A percentile compares a stretch with the other conserved stretches of the same genome.
Conservation (phyloP, 2,797 vertebrate genomes). For the Rhadinocentrus ornatus region DNA sequence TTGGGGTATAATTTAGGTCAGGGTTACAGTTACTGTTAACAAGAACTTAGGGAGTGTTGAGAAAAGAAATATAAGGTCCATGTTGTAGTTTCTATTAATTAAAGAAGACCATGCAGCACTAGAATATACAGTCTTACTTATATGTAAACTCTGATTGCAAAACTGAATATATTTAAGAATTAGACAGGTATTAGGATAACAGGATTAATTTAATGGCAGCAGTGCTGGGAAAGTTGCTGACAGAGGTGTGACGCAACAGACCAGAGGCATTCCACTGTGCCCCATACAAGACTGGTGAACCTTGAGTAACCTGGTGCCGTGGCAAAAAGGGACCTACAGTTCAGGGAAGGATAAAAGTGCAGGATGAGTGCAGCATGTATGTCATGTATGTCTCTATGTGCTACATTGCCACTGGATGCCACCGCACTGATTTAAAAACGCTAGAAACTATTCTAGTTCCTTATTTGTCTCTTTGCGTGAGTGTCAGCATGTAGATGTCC, state of each 20-base stretch:
- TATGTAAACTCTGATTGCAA: slow-evolving; percentile 31
- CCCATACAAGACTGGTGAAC: slow-evolving; percentile 70
- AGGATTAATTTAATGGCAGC: not conserved
- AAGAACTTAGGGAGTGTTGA: not conserved
- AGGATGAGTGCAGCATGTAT: slow-evolving; percentile 50
- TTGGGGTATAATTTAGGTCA: not conserved
- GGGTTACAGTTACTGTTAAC: not conserved
- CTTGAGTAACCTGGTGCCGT: slow-evolving; percentile 66
- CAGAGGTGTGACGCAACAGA: slow-evolving; percentile 10
- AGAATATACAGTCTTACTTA: not conserved
- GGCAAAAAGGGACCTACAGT: slow-evolving; percentile 45
- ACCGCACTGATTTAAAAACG: not conserved
- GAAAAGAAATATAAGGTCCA: not conserved
- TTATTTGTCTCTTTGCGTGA: slow-evolving; percentile 23
- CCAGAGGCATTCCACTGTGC: slow-evolving; percentile 42
- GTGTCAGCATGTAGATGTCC: slow-evolving; percentile 29
- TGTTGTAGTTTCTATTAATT: slow-evolving; percentile 6
- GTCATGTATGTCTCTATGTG: slow-evolving; percentile 47
- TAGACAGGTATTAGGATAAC: slow-evolving; percentile 49
- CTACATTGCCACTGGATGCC: slow-evolving; percentile 15
- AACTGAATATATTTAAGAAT: slow-evolving; percentile 59
- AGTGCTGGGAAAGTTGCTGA: slow-evolving; percentile 16
- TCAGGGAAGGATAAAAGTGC: slow-evolving; percentile 36
- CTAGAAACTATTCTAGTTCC: slow-evolving; percentile 37
- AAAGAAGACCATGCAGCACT: not conserved